Conservation (phyloP, 2,888 invertebrate species). For the Meteorus colon region DNA sequence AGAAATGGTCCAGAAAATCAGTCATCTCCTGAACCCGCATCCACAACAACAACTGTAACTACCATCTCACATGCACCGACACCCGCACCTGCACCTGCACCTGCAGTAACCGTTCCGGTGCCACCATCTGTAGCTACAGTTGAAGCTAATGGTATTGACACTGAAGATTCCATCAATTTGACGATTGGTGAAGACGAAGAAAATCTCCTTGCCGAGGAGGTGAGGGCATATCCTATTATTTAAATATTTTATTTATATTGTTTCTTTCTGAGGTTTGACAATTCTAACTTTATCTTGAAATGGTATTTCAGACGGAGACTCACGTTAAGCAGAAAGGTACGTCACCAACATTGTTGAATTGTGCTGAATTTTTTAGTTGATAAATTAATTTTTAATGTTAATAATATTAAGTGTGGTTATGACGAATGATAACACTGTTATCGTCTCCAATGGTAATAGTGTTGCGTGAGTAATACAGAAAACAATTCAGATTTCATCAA, state of each 20-base stretch:
- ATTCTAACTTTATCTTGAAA: constrained; percentile 27
- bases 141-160: constrained; percentile 79
- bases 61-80: constrained; percentile 18
- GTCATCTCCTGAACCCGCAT: constrained; percentile 1
- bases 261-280: not conserved
- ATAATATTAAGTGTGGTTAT: constrained; percentile 13
- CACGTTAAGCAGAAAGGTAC: constrained; percentile 71
- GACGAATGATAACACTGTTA: constrained; percentile 6
- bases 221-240: constrained; percentile 69
- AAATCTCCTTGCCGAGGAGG: constrained; percentile 85
- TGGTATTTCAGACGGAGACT: constrained; percentile 67
- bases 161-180: constrained; percentile 86
- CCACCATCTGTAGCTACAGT: constrained; percentile 58
- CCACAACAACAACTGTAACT: constrained; percentile 44
- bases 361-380: constrained; percentile 30
- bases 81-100: constrained; percentile 37
- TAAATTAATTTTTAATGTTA: not conserved
- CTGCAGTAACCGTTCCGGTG: constrained; percentile 37
- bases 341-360: constrained; percentile 50
- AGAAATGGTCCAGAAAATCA: constrained; percentile 41
- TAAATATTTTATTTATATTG: not conserved
- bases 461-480: constrained; percentile 26
- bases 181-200: constrained; percentile 88
- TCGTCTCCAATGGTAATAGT: constrained; percentile 21
- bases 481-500: constrained; percentile 39